Evolutionary conservation across 1,140 invertebrate species (phyloP).

Genomic region (Varroa destructor): DNA sequence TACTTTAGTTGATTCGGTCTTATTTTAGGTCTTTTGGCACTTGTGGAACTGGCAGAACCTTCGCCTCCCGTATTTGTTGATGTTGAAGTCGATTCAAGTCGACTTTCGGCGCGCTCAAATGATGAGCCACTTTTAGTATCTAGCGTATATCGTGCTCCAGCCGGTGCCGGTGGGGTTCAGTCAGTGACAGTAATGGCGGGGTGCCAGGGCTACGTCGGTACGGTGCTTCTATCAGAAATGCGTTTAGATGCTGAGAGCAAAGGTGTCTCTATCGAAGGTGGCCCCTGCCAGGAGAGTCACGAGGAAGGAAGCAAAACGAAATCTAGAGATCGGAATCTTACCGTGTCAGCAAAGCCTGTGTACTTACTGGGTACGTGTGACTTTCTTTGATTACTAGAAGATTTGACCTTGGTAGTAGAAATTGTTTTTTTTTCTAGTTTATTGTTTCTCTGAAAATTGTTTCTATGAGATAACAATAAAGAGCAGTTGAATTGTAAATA

Average conservation of each 20-base stretch:
- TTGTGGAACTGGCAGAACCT: neutral
- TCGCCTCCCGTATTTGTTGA: neutral
- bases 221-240: slow-evolving; percentile 16
- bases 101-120: neutral
- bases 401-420: too few species aligned
- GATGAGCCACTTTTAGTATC: slow-evolving; percentile 4
- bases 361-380: slow-evolving; percentile 6
- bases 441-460: too few species aligned
- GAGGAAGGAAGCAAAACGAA: too few species aligned
- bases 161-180: neutral
- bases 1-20: too few species aligned
- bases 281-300: neutral
- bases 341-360: neutral
- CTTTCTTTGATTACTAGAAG: too few species aligned
- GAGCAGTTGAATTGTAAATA: too few species aligned
- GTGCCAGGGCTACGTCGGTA: slow-evolving; percentile 14
- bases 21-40: slow-evolving; percentile 17
- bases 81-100: neutral
- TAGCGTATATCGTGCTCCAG: neutral
- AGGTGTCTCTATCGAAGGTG: neutral
- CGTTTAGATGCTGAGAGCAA: neutral
- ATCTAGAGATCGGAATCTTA: too few species aligned
- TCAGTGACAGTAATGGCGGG: slow-evolving; percentile 18
- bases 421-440: too few species aligned
- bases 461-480: too few species aligned